These are phyloP conservation scores for Salminus brasiliensis DNA, from an alignment of 2,113 vertebrate species.

Conservation along the genomic window DNA sequence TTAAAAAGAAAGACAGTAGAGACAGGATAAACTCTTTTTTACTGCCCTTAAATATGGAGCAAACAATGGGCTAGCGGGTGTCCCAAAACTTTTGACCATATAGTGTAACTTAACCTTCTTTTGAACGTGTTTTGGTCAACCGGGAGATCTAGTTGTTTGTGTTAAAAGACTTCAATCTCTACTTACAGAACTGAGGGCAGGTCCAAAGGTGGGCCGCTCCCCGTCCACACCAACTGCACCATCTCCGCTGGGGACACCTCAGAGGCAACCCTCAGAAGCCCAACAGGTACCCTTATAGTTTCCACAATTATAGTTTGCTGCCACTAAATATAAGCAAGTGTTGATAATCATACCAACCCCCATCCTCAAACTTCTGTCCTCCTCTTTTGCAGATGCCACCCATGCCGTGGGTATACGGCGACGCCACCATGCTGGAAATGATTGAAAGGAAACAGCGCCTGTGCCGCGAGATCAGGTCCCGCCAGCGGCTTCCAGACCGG, in stretches of 20 bases:
- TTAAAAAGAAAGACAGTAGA: too few species aligned
- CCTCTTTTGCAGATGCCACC: slow-evolving; percentile 82
- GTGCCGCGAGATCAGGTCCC: slow-evolving; percentile 93
- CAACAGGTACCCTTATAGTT: slow-evolving; percentile 69
- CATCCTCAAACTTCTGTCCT: too few species aligned
- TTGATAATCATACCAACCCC: not conserved
- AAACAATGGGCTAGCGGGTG: too few species aligned
- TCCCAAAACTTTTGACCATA: too few species aligned
- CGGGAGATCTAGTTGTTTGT: too few species aligned
- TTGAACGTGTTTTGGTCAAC: too few species aligned
- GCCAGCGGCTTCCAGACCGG: slow-evolving; percentile 87
- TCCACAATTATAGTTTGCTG: slow-evolving; percentile 2
- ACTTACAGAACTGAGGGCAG: slow-evolving; percentile 82
- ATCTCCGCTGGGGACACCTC: slow-evolving; percentile 86
- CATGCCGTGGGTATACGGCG: slow-evolving; percentile 96
- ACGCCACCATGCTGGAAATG: slow-evolving; percentile 96
- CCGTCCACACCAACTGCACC: slow-evolving; percentile 87
- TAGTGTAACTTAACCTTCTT: too few species aligned
- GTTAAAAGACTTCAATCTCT: slow-evolving; percentile 23
- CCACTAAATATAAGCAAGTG: not conserved
- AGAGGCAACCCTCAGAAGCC: slow-evolving; percentile 84
- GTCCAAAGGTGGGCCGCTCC: slow-evolving; percentile 85
- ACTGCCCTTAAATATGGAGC: too few species aligned
- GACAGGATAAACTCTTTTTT: too few species aligned
- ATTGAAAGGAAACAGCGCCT: slow-evolving; percentile 96